phyloP scores from a whole-genome alignment of 2,113 vertebrate species.

The Pygathrix nemaeus region DNA sequence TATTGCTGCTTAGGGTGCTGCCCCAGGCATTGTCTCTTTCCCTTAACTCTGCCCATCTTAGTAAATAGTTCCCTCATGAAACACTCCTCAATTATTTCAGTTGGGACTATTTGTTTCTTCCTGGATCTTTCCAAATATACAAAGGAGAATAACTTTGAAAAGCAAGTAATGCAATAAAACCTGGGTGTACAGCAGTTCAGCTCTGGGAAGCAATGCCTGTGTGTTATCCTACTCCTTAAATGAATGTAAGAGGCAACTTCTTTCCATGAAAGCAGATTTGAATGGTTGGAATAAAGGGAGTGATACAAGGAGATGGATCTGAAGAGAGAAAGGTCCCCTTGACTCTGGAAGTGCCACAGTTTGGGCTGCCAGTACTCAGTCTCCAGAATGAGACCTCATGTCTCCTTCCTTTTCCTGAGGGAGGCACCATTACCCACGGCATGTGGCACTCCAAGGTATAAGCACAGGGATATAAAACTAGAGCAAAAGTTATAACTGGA shows the following conservation, averaged over 20 bases:
- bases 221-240: not conserved
- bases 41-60: not conserved
- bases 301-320: no score
- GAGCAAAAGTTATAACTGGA: not conserved
- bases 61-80: not conserved
- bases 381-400: no score
- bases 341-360: no score
- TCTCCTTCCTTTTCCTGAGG: no score
- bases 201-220: not conserved
- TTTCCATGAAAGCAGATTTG: no score
- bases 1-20: not conserved
- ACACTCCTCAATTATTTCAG: not conserved
- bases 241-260: not conserved
- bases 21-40: not conserved
- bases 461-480: not conserved
- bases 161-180: not conserved
- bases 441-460: not conserved
- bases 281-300: no score
- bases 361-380: no score
- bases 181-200: not conserved
- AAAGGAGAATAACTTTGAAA: not conserved
- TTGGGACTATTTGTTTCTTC: not conserved
- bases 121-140: not conserved
- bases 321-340: no score
- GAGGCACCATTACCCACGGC: no score